phyloP scores from a whole-genome alignment of 2,797 vertebrate genomes.

The Poecilia wingei region DNA sequence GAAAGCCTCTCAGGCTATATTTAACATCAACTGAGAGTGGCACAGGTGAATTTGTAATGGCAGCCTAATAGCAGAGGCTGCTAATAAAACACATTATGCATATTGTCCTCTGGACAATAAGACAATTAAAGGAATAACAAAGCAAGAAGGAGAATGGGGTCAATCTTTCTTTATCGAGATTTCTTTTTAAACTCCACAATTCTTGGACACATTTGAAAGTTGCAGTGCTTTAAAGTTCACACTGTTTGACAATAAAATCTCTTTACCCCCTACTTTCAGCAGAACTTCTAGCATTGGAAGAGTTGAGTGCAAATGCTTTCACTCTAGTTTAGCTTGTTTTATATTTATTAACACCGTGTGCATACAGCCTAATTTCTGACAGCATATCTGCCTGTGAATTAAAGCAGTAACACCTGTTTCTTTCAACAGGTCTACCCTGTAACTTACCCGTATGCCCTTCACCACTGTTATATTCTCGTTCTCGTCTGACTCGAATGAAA shows the following conservation, averaged over 20 bases:
- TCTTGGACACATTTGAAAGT: neutral
- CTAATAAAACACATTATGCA: neutral
- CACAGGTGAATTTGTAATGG: neutral
- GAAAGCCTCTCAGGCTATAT: constrained; percentile 57
- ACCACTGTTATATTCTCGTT: constrained; percentile 95
- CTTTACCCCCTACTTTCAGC: constrained; percentile 9
- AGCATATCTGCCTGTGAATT: neutral
- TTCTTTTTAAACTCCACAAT: neutral
- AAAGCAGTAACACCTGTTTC: neutral
- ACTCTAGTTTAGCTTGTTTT: neutral
- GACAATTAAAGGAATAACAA: neutral
- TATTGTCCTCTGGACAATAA: neutral
- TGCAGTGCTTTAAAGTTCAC: neutral
- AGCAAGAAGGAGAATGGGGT: neutral
- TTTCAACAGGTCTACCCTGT: constrained; percentile 10
- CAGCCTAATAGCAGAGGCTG: neutral
- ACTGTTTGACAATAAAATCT: neutral
- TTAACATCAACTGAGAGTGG: constrained; percentile 37
- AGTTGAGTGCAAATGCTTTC: neutral
- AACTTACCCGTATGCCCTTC: constrained; percentile 98
- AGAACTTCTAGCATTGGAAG: neutral
- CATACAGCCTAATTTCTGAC: neutral
- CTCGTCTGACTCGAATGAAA: constrained; percentile 94
- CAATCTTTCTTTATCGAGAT: neutral
- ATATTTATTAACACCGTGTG: neutral